Evolutionary conservation across 2,797 vertebrate species (phyloP).

Genomic region (Glossophaga mutica): DNA sequence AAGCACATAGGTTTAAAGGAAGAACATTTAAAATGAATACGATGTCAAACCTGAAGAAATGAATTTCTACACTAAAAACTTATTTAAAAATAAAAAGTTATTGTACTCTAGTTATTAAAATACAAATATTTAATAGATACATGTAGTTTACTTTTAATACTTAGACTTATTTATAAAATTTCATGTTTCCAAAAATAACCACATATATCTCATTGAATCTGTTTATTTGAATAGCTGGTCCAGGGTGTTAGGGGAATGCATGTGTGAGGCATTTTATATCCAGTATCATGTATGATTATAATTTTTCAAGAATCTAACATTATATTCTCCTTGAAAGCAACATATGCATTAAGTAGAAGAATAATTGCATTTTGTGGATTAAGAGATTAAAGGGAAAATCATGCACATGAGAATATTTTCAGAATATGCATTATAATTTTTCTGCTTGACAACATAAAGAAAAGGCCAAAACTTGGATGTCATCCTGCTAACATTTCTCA

Average conservation of each 20-base stretch:
- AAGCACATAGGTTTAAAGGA: not conserved
- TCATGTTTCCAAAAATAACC: not conserved
- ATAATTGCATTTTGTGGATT: not conserved
- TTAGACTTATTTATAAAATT: not conserved
- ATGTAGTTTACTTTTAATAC: not conserved
- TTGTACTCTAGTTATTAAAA: not conserved
- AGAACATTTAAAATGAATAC: not conserved
- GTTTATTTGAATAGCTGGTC: not conserved
- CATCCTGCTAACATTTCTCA: not conserved
- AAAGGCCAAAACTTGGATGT: not conserved
- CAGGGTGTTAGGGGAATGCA: not conserved
- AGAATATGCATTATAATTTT: not conserved
- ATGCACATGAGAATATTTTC: not conserved
- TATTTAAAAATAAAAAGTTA: not conserved
- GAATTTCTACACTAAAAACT: not conserved
- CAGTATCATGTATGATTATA: not conserved
- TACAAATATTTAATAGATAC: not conserved
- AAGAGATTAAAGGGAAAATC: not conserved
- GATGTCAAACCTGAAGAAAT: not conserved
- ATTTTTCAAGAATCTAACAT: not conserved
- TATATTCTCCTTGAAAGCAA: not conserved
- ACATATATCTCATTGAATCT: not conserved
- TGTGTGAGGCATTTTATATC: not conserved
- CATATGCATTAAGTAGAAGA: not conserved
- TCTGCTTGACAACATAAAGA: not conserved